Conservation (phyloP, 2,113 vertebrate genomes). For the Upupa epops region DNA sequence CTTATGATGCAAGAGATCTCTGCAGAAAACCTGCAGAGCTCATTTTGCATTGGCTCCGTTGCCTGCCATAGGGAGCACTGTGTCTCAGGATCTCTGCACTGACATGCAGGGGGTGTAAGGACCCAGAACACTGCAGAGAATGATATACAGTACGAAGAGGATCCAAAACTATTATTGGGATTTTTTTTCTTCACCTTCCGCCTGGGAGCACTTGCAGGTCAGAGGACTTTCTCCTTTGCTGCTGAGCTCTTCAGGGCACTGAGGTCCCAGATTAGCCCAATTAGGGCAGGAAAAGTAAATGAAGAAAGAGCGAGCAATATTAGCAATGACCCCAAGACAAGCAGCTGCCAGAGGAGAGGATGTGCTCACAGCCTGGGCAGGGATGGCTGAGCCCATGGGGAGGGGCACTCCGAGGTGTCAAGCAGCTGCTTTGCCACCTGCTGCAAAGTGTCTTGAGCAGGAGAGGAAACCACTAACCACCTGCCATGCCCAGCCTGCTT, state of each 20-base stretch:
- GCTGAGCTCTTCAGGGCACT: not conserved
- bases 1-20: too few relatives aligned
- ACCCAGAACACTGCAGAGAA: not conserved
- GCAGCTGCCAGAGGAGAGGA: not conserved
- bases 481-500: conserved; percentile 10
- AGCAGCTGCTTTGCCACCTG: not conserved
- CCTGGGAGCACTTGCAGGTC: not conserved
- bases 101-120: fast-evolving
- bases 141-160: not conserved
- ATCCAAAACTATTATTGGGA: not conserved
- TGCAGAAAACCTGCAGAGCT: not conserved
- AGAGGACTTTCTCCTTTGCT: not conserved
- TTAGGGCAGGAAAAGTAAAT: not conserved
- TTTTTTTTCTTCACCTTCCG: fast-evolving
- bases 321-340: not conserved
- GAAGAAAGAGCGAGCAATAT: not conserved
- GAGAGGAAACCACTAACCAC: not conserved
- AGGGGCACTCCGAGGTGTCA: not conserved
- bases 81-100: not conserved
- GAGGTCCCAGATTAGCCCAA: fast-evolving
- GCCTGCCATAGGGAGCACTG: not conserved
- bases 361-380: fast-evolving
- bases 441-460: not conserved
- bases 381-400: fast-evolving
- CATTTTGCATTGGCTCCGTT: not conserved